Evolutionary conservation across 2,888 invertebrate genomes (phyloP), one percentile per base, ranked within the genome.

Genomic region (Endotricha flammealis): DNA sequence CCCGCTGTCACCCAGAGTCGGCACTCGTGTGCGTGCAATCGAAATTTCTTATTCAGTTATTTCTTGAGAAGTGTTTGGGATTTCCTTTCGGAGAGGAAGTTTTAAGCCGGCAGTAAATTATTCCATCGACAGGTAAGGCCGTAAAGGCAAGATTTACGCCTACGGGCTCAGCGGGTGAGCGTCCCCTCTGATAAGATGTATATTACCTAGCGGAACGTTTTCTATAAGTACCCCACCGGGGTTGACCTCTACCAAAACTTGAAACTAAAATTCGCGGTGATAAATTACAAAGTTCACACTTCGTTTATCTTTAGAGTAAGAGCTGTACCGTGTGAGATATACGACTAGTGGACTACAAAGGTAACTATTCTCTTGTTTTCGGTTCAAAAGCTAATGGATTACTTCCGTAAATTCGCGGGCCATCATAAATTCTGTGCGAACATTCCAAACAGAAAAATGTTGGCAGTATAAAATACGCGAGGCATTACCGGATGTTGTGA

Each of bases 101-200:
- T 86, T 85, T 83, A 82, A 86, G 82, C 78, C 68, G 62, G 76
- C 75, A 79, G 80, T 86, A 86, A 85, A 86, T 86, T 86, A 85
- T 83, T 81, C 80, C 65, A 74, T 82, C 80, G 85, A 83, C 85
- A 86, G 85, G 85, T 85, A 76, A 80, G 80, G 81, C 77, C 74
- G 85, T 85, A 81, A 82, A 83, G 79, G 82, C 65, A 81, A 85
- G 85, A 86, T 86, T 85, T 86, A 86, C 81, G 81, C 75, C 68
- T 60, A 65, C 63, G 71, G 80, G 71, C 70, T 66, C 72, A 60
- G 61, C 71, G 74, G 73, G 72, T 59, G 71, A 69, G 62, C 66
- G 62, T 66, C 70, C 74, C 73, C 66, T 68, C 64, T 74, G 82
- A 80, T 85, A 82, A 82, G 79, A 80, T 79, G 81, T 83, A 81